Evolutionary conservation across 2,797 vertebrate genomes (phyloP), one percentile per base, ranked within the genome.

Genomic region (Odontamblyopus lacepedii): DNA sequence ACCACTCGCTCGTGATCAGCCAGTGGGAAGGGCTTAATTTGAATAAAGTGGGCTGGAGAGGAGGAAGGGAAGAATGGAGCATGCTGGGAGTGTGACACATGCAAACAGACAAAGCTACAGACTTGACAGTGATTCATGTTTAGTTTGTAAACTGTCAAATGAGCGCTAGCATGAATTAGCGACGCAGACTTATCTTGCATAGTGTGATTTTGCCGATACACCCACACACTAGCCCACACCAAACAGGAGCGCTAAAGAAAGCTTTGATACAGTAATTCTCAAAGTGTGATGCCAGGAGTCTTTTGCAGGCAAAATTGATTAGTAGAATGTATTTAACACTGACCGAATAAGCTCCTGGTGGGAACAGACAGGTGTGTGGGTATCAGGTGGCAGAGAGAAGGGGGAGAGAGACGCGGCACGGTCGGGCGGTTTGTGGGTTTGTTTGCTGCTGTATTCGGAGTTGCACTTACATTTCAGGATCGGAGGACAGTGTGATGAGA

Each of bases 401-500:
- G 93, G 92, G 95, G 94, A 85, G 89, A 88, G 87, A 87, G 93
- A 93, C 91, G 93, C 71, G 86, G 90, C 82, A 85, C 75, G 74
- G 92, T 94, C 89, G 91, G 44, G 44, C 44, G 44, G 44, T 48
- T 48, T 48, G 61, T 35, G 8, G 16, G 41, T 65, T 63, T 63
- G 61, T 38, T 50, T 89, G 81, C 81, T 89, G 85, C 91, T 91
- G 81, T 92, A 92, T 93, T 91, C 91, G 94, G 91, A 87, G 91
- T 88, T 90, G 91, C 93, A 99, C 98, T 99, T 99, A 99, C 98
- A 99, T 99, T 98, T 99, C 98, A 91, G 98, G 98, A 94, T 99
- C 98, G 95, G 96, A 98, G 95, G 98, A 98, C 95, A 99, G 97
- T 94, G 98, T 99, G 96, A 99, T 99, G 95, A 99, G 98, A 96